A percentile compares a stretch with the other conserved stretches of the same genome.
Conservation (phyloP, 2,797 vertebrate genomes). For the Coracias cyanogaster region DNA sequence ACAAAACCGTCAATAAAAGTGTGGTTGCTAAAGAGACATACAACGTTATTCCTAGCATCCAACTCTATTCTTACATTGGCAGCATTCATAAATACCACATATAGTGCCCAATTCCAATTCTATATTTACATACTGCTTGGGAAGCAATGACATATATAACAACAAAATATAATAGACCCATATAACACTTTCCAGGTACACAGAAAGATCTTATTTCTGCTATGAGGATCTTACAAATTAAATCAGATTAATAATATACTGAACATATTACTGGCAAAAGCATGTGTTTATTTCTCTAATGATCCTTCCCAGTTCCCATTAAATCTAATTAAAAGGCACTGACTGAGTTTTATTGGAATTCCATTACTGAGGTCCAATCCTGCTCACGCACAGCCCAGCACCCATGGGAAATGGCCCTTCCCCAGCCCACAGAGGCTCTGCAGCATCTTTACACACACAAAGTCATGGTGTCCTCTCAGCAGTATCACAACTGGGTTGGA, state of each 20-base stretch:
- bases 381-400: not conserved
- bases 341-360: slow-evolving; percentile 50
- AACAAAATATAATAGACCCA: not conserved
- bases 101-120: not conserved
- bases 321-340: slow-evolving; percentile 55
- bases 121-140: not conserved
- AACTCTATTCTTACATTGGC: not conserved
- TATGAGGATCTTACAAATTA: not conserved
- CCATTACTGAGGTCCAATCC: slow-evolving; percentile 13
- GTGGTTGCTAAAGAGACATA: not conserved
- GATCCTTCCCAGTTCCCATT: slow-evolving; percentile 40
- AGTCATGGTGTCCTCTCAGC: not conserved
- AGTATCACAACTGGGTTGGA: rapidly evolving
- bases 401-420: rapidly evolving
- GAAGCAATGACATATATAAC: not conserved
- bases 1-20: not conserved
- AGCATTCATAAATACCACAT: not conserved
- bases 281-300: slow-evolving; percentile 47
- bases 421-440: not conserved
- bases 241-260: slow-evolving; percentile 40
- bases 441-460: not conserved
- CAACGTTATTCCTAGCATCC: not conserved
- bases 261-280: slow-evolving; percentile 47
- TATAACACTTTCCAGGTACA: not conserved
- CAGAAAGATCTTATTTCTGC: not conserved